Percentiles rank a stretch among this genome's conserved stretches.
phyloP scores from a whole-genome alignment of 2,797 vertebrate species.

The Halcyon chelicuti region DNA sequence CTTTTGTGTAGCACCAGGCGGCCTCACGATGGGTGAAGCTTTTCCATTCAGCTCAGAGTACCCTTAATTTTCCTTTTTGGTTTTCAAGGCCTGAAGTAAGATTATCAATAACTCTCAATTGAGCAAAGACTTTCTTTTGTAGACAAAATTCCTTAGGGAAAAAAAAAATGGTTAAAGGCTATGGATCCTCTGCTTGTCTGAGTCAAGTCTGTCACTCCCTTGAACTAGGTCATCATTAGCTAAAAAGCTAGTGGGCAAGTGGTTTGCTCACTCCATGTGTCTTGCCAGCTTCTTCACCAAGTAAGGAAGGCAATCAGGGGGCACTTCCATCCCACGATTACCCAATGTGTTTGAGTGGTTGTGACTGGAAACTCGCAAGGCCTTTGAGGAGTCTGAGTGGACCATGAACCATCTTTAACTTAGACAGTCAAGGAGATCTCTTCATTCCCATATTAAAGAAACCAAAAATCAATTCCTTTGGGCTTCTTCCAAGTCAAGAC shows the following conservation, averaged over 20 bases:
- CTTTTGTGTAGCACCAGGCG: not conserved
- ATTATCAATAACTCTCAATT: not conserved
- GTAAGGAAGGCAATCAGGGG: not conserved
- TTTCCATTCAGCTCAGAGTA: not conserved
- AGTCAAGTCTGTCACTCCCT: not conserved
- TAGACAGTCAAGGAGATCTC: not conserved
- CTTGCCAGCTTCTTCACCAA: not conserved
- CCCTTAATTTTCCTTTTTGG: not conserved
- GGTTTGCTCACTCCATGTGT: not conserved
- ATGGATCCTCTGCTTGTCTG: not conserved
- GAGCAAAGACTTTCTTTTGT: not conserved
- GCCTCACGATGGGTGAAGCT: rapidly evolving
- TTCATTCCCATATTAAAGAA: not conserved
- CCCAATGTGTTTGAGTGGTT: not conserved
- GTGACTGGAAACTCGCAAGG: not conserved
- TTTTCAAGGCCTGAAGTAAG: not conserved
- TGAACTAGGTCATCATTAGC: not conserved
- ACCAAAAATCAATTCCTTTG: not conserved
- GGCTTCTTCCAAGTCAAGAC: not conserved
- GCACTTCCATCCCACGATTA: not conserved
- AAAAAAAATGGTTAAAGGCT: not conserved
- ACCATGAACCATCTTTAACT: not conserved
- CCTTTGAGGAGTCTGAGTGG: not conserved
- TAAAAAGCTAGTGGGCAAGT: not conserved
- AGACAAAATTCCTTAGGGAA: not conserved